Evolutionary conservation across 2,113 vertebrate species (phyloP), one percentile per base, ranked within the genome.

Genomic region (Gadus macrocephalus): DNA sequence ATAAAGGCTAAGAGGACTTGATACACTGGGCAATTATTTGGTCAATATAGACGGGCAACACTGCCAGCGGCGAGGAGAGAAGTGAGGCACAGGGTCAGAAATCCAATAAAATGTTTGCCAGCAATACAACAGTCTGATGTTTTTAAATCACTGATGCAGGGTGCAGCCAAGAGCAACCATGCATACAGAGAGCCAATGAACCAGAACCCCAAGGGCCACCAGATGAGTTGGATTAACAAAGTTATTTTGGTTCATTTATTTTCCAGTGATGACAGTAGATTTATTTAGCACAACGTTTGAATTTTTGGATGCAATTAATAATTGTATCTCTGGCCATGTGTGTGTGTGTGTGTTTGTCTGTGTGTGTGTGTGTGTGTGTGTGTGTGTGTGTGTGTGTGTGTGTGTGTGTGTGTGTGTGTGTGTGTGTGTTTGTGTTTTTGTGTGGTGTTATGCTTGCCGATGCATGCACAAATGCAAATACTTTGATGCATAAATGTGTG

Each of bases 341-440:
- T 38, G 31, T 62, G 68, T 69, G 4, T 42, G 19, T 38, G 19
- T 69, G 68, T 16, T 15, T 22, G 53, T 28, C 56, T n/a, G 56
- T 38, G 67, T n/a, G 17, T n/a, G 19, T 12, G 27, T 20, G 67
- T 31, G 67, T 35, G 53, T 28, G 66, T 69, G 42, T 69, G 68
- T 49, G 28, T 38, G 0, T 53, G 6, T 61, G 5, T 5, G 9
- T 12, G 56, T 20, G 35, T 62, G 59, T 38, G 31, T 62, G 68
- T 69, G 4, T 25, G 56, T 38, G 59, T 62, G 59, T 38, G 31
- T 62, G 68, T 69, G 4, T 25, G 56, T 38, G 59, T 62, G 59
- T 38, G 31, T 62, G 68, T 69, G 4, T 25, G 56, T 20, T 1
- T 20, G 20, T 20, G 20, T 20, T 20, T 20, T 20, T 20, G 4